A percentile compares a stretch with the other conserved stretches of the same genome.
Conservation (phyloP, 2,797 vertebrate genomes). For the Amblyraja radiata region DNA sequence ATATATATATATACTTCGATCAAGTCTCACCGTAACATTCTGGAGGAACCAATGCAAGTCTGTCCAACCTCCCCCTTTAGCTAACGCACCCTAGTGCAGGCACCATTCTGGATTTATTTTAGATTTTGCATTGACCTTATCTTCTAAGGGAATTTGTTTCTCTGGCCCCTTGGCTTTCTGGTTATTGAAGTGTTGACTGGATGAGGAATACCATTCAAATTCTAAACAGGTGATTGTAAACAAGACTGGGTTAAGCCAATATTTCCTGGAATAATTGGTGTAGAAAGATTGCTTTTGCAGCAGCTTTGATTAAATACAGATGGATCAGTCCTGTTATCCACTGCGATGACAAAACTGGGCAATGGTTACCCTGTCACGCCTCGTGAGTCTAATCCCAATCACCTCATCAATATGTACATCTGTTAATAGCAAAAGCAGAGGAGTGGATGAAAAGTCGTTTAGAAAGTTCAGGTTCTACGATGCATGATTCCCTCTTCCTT, state of each 20-base stretch:
- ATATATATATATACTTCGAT: too few species aligned
- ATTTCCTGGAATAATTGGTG: not conserved
- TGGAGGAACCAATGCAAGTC: too few species aligned
- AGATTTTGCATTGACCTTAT: too few species aligned
- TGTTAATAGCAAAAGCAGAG: not conserved
- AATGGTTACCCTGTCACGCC: not conserved
- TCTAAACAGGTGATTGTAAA: not conserved
- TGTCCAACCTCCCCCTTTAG: too few species aligned
- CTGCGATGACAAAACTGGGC: not conserved
- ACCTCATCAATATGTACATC: not conserved
- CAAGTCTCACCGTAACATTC: too few species aligned
- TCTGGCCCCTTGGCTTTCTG: not conserved
- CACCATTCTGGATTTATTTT: too few species aligned
- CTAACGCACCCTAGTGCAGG: too few species aligned
- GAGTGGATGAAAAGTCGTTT: not conserved
- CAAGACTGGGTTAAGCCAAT: not conserved
- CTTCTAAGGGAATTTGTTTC: not conserved
- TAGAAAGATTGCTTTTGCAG: not conserved
- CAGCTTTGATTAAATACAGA: not conserved
- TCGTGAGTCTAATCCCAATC: not conserved
- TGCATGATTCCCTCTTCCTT: not conserved
- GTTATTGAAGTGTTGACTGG: not conserved
- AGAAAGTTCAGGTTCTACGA: not conserved
- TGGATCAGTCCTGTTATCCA: not conserved
- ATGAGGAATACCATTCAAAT: not conserved